Base-by-base conservation (phyloP, 2,797 vertebrate species). In the Helostoma temminkii region DNA sequence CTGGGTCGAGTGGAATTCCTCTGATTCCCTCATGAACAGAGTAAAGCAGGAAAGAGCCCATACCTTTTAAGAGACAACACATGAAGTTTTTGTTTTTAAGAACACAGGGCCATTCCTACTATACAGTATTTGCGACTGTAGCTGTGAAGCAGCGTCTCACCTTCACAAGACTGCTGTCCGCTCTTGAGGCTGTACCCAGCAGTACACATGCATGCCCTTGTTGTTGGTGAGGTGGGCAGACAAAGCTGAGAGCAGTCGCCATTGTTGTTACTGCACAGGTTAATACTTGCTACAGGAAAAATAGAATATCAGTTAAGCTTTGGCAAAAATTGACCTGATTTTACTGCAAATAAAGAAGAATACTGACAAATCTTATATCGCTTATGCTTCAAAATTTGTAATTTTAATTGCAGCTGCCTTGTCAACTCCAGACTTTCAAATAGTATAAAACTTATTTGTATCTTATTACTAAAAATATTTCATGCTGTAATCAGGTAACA, bases 221-320 rank as follows among this genome's bases (percentile, higher is more conserved):
- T 95, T 4, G 86, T 95, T 48, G 89, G 91, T 0, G 97, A 98
- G 0, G 96, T 98, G 63, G 98, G 97, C 46, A 99, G 94, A 79
- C 98, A 99, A 74, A 99, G 95, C 92, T 99, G 98, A 0, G 98
- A 98, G 78, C 98, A 99, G 88, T 97, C 96, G 0, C 98, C 98
- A 0, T 99, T 99, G 83, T 96, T 98, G 11, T 95, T 85, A 18
- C 96, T 98, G 89, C 97, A 99, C 64, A 97, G 92, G 82, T 98
- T 99, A 76, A 91, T 93, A 43, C 95, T 95, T 65, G 62, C 81
- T 90, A 11, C 52, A 66, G 22, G 12, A 55, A 34, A 66, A 68
- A 9, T 10, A 60, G 5, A 46, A 19, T 28, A 52, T 64, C 24
- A 66, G n/a, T 42, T 4, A 63, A 41, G 15, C 18, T n/a, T 6